phyloP scores from a whole-genome alignment of 2,888 invertebrate species.

The Desoria tigrina region DNA sequence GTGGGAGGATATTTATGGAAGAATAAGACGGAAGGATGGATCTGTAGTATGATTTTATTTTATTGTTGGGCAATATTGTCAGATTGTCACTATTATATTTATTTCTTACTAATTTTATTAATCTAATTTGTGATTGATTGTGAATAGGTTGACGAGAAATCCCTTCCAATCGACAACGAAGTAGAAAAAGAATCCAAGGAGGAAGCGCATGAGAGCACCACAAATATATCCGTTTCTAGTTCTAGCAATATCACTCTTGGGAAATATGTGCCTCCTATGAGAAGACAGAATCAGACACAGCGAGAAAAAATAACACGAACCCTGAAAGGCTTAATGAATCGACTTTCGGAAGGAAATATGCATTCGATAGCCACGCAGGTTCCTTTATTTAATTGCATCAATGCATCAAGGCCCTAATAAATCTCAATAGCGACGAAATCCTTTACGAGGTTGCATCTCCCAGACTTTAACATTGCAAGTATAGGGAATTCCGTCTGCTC shows the following conservation, averaged over 20 bases:
- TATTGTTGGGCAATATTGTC: background rate
- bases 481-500: too few species aligned
- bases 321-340: slow-evolving; percentile 85
- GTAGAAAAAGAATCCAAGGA: too few species aligned
- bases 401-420: slow-evolving; percentile 9
- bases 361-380: slow-evolving; percentile 71
- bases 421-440: too few species aligned
- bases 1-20: slow-evolving; percentile 93
- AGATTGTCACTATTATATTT: slow-evolving; percentile 1
- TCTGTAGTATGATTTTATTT: slow-evolving; percentile 64
- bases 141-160: slow-evolving; percentile 32
- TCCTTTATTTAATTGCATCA: slow-evolving; percentile 25
- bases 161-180: too few species aligned
- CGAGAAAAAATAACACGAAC: slow-evolving; percentile 71
- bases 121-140: too few species aligned
- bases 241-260: slow-evolving; percentile 54
- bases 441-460: too few species aligned
- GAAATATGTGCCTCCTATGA: slow-evolving; percentile 82
- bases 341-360: slow-evolving; percentile 83
- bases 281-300: slow-evolving; percentile 65
- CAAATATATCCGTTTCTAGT: too few species aligned
- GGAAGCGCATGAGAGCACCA: too few species aligned
- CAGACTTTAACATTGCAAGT: too few species aligned
- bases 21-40: slow-evolving; percentile 77
- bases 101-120: too few species aligned